Evolutionary conservation across 2,888 invertebrate species (phyloP).

Genomic region (Cremastobaeus sp.): DNA sequence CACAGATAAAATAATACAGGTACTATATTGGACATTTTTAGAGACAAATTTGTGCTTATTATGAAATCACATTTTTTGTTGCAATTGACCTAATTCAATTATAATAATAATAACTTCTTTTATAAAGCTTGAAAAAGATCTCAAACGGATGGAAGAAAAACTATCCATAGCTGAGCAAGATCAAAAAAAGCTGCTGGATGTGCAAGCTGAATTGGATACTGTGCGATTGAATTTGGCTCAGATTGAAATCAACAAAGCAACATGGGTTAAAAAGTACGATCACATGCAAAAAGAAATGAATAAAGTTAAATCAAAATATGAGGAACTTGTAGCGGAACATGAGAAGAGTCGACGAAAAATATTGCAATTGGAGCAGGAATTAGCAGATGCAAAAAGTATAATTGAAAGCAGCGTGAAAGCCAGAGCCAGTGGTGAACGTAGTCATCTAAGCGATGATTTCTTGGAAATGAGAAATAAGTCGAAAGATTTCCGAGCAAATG

Average conservation of each 20-base stretch:
- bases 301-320: conserved; percentile 66
- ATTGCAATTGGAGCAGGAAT: conserved; percentile 65
- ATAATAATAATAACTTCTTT: background rate
- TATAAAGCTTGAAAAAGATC: conserved; percentile 70
- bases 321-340: conserved; percentile 67
- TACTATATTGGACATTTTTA: conserved; percentile 52
- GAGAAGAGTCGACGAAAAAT: conserved; percentile 78
- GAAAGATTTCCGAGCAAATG: conserved; percentile 66
- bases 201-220: conserved; percentile 70
- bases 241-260: conserved; percentile 72
- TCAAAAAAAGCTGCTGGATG: conserved; percentile 67
- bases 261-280: conserved; percentile 71
- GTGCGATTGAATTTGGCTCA: conserved; percentile 72
- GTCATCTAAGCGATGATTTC: too few species aligned
- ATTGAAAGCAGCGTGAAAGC: conserved; percentile 73
- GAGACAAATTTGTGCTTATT: too few species aligned
- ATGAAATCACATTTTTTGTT: too few species aligned
- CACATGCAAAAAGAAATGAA: conserved; percentile 65
- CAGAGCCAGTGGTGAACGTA: conserved; percentile 42
- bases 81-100: too few species aligned
- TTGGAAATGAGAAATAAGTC: conserved; percentile 52
- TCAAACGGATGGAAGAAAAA: conserved; percentile 72
- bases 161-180: conserved; percentile 69
- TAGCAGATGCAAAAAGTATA: conserved; percentile 67
- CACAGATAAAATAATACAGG: conserved; percentile 72